Evolutionary conservation across 35 echinoderm and acorn worm genomes (phyloP), one percentile per base, ranked within the genome.

Genomic region (Apostichopus californicus): DNA sequence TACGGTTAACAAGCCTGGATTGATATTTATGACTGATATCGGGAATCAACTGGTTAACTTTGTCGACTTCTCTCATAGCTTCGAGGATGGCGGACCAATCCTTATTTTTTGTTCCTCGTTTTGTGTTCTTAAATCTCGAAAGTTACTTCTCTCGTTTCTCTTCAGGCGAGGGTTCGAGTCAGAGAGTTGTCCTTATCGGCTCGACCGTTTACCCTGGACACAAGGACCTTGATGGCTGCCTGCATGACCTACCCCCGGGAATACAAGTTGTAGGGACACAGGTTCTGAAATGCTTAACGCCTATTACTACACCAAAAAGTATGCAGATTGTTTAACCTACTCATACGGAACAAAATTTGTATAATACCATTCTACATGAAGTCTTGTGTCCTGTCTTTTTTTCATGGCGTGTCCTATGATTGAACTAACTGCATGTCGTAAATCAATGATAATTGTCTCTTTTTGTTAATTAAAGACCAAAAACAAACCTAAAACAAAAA

Each of bases 321-420:
- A 75, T 75, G 71, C 14, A 75, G 17, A n/a, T 75, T 75, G 71
- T 75, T 75, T 75, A 18, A 18, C 71, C 14, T 75, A 75, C 71
- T 61, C 71, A 4, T 75, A 8, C 58, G 58, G 11, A 61, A 61
- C 7, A 46, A 46, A 46, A 46, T 46, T 61, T 61, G 58, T 61
- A 61, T 61, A 46, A 68, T 75, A 13, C 14, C 21, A 18, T 20
- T 75, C 71, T 20, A 20, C 71, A 75, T 75, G 3, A 22, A 22
- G 15, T 75, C 7, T 46, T 46, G 34, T 46, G 34, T 46, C 34
- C 34, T 46, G 34, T 46, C 34, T 46, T 46, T 46, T 46, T 46
- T 75, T 20, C 71, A 75, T 75, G 71, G 71, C 21, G 71, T 75
- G 71, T 75, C 71, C 21, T 75, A n/a, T 75, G 71, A 75, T 75